phyloP scores from a whole-genome alignment of 1,140 invertebrate genomes.

The Lethrus apterus region DNA sequence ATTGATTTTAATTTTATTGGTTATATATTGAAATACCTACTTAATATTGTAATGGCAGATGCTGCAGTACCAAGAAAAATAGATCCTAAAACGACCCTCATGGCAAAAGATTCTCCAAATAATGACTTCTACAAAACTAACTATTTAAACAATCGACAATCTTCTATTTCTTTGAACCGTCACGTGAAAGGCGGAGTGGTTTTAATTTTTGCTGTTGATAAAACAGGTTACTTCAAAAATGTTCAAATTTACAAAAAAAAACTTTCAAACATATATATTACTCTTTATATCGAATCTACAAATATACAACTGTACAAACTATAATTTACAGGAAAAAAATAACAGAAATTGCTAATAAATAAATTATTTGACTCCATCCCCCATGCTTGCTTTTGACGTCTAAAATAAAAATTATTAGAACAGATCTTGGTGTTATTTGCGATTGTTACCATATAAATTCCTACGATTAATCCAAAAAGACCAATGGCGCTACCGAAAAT shows the following conservation, averaged over 20 bases:
- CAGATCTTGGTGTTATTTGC: background rate
- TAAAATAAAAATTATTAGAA: constrained; percentile 7
- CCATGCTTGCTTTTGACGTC: constrained; percentile 16
- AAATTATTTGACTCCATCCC: constrained; percentile 4
- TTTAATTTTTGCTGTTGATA: constrained; percentile 3
- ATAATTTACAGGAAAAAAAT: too few relatives aligned
- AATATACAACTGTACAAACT: background rate
- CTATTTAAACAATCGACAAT: background rate
- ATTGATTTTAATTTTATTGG: constrained; percentile 13
- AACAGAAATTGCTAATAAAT: too few relatives aligned
- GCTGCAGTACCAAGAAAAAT: background rate
- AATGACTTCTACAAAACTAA: background rate
- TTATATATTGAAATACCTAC: constrained; percentile 21
- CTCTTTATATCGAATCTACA: background rate
- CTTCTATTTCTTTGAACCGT: constrained; percentile 4
- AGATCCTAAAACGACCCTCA: background rate
- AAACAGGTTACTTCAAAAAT: too few relatives aligned
- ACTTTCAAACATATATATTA: too few relatives aligned
- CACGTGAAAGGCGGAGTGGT: constrained; percentile 8
- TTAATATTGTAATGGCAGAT: constrained; percentile 21
- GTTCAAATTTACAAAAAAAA: too few relatives aligned
- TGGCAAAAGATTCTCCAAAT: background rate
- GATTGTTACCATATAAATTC: constrained; percentile 67
- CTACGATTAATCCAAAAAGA: constrained; percentile 85
- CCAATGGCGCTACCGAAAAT: constrained; percentile 92